Base-by-base conservation (phyloP, 2,888 invertebrate species). In the Opisthograptis luteolata region DNA sequence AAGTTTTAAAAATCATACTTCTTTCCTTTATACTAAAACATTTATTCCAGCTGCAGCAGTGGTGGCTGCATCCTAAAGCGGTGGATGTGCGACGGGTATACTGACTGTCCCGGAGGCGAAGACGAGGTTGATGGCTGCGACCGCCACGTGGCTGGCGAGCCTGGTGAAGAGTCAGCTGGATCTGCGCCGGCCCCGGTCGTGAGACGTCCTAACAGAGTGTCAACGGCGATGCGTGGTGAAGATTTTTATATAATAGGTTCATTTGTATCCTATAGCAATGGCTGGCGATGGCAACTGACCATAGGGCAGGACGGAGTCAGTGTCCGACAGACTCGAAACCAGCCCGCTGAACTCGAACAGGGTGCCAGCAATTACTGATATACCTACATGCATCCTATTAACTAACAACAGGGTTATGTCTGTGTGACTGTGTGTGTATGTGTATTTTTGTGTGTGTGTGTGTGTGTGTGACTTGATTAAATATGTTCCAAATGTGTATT, bases 11-110 rank as follows among this genome's bases (percentile, higher is more conserved):
- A n/a, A n/a, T n/a, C n/a, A n/a, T n/a, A n/a, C n/a, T n/a, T n/a
- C n/a, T n/a, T n/a, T n/a, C n/a, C n/a, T n/a, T n/a, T 2, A n/a
- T 24, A 8, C 24, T 1, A 8, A 25, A 14, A 17, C 12, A 12
- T 22, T 24, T 10, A 1, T 25, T 2, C 1, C 70, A 91, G 90
- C 7, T 51, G 91, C 58, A 70, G 64, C 2, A 73, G 79, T 1
- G 87, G 88, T 3, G 73, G 74, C 1, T 91, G 91, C 56, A 81
- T 91, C 32, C 68, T 74, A 9, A 83, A 78, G 36, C 77, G 82
- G 2, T 91, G 91, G 91, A 53, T 87, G 10, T 91, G 91, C 60
- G 91, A 91, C 50, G 91, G 91, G 1, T 91, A 89, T 68, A 66
- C 77, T 0, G 91, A 91, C 70, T 91, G 91, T 49, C 76, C 85